Percentiles rank a stretch among this genome's conserved stretches.
Evolutionary conservation across 2,113 vertebrate genomes (phyloP).

Genomic region (Todiramphus chloris): DNA sequence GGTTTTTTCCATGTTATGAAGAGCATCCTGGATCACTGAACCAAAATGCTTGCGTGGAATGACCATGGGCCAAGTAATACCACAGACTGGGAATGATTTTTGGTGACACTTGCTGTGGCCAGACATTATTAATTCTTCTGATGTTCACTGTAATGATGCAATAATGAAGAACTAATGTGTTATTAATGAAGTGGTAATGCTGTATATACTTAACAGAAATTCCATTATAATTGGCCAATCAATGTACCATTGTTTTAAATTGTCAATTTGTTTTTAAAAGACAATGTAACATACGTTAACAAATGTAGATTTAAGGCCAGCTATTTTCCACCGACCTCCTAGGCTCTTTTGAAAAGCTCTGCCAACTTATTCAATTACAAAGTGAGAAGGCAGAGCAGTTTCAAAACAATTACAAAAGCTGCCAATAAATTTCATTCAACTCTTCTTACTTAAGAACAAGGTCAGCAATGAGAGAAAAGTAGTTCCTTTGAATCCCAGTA

Average conservation of each 20-base stretch:
- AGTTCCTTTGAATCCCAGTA: neutral
- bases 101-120: neutral
- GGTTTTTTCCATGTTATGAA: neutral
- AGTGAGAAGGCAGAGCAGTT: neutral
- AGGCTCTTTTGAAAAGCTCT: neutral
- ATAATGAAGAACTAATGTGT: constrained; percentile 2
- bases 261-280: constrained; percentile 47
- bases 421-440: constrained; percentile 53
- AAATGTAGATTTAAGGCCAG: constrained; percentile 18
- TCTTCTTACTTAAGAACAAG: constrained; percentile 19
- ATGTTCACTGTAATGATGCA: neutral
- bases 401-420: constrained; percentile 66
- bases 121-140: neutral
- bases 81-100: neutral
- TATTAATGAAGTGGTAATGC: constrained; percentile 32
- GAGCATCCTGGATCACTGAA: neutral
- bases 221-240: constrained; percentile 16
- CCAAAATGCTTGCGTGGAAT: neutral
- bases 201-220: neutral
- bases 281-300: neutral
- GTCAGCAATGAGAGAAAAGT: neutral
- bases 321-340: constrained; percentile 3
- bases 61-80: neutral
- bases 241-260: neutral
- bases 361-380: constrained; percentile 37